These are phyloP conservation scores for Callocephalon fimbriatum DNA, from an alignment of 2,113 vertebrate species.

Conservation along the genomic window DNA sequence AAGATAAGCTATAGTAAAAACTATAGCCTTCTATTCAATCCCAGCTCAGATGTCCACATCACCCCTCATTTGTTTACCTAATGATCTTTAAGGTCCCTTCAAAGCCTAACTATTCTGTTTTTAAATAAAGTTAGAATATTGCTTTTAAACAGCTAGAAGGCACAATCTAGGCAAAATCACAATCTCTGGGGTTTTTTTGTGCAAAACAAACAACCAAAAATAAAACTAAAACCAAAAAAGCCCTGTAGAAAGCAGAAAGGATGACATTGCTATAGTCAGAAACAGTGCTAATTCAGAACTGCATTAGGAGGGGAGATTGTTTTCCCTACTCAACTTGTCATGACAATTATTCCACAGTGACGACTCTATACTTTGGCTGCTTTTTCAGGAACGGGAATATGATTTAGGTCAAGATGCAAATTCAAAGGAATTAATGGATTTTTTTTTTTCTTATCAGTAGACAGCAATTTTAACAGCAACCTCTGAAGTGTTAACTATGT, in stretches of 20 bases:
- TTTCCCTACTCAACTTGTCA: not conserved
- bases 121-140: not conserved
- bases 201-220: not conserved
- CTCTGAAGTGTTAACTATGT: conserved; percentile 23
- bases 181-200: not conserved
- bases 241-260: not conserved
- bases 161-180: not conserved
- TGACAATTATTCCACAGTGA: conserved; percentile 1
- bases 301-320: not conserved
- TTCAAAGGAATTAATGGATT: not conserved
- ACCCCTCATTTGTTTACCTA: not conserved
- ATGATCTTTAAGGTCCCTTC: not conserved
- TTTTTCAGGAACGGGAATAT: conserved; percentile 16
- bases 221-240: not conserved
- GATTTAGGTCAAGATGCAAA: conserved; percentile 39
- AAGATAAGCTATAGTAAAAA: not conserved
- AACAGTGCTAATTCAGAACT: conserved; percentile 28
- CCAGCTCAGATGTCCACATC: not conserved
- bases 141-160: not conserved
- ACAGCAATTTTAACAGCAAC: conserved; percentile 17
- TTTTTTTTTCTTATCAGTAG: not conserved
- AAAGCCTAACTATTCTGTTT: not conserved
- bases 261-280: not conserved
- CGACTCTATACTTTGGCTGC: not conserved
- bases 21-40: not conserved